These are phyloP conservation scores for Pseudeuparius sepicola DNA, from an alignment of 2,888 invertebrate species.

Conservation along the genomic window DNA sequence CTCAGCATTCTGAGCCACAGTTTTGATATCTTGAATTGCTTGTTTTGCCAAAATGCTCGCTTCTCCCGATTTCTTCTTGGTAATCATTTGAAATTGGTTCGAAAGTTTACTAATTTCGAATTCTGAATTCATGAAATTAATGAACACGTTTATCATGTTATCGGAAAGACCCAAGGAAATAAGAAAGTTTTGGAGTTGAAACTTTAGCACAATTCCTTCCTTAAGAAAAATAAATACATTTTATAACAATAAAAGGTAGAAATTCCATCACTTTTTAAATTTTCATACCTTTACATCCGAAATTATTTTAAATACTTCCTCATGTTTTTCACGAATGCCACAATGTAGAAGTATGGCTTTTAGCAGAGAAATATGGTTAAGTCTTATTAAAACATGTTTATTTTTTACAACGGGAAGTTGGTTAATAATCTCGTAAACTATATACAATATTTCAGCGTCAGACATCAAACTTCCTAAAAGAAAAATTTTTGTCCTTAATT, in stretches of 20 bases:
- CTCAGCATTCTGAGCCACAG: slow-evolving; percentile 58
- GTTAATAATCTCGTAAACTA: slow-evolving; percentile 64
- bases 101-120: slow-evolving; percentile 50
- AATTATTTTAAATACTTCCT: slow-evolving; percentile 41
- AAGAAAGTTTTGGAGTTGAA: slow-evolving; percentile 60
- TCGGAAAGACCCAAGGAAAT: slow-evolving; percentile 59
- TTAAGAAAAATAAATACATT: no score
- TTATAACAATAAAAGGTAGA: no score
- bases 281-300: slow-evolving; percentile 41
- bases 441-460: slow-evolving; percentile 77
- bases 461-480: slow-evolving; percentile 56
- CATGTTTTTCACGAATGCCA: slow-evolving; percentile 60
- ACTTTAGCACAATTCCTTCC: slow-evolving; percentile 54
- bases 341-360: slow-evolving; percentile 68
- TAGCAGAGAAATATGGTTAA: slow-evolving; percentile 72
- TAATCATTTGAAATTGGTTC: slow-evolving; percentile 52
- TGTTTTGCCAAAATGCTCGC: slow-evolving; percentile 56
- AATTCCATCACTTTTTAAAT: no score
- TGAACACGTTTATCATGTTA: slow-evolving; percentile 51
- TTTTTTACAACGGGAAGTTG: slow-evolving; percentile 55
- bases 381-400: slow-evolving; percentile 56
- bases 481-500: no score
- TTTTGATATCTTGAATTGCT: slow-evolving; percentile 66
- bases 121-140: slow-evolving; percentile 59
- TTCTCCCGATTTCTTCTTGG: slow-evolving; percentile 55